Conservation (phyloP, 2,113 vertebrate species). For the Nerophis ophidion region DNA sequence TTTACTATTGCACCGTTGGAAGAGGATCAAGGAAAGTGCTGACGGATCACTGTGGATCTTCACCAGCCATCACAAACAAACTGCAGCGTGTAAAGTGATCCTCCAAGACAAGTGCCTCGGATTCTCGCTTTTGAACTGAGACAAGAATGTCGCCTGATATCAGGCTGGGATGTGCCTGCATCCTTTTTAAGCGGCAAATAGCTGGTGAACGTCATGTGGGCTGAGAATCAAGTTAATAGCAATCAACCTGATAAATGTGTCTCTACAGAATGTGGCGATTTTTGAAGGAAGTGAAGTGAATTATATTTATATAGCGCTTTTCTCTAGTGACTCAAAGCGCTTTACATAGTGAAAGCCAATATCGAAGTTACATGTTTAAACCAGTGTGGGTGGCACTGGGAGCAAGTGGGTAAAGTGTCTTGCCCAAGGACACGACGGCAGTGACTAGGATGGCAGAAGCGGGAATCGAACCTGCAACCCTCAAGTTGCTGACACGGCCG, state of each 20-base stretch:
- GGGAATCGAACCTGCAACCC: too few relatives aligned
- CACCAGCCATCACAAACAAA: conserved; percentile 25
- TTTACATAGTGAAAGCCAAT: too few relatives aligned
- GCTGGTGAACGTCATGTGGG: conserved; percentile 21
- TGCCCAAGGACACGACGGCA: too few relatives aligned
- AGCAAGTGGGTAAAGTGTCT: too few relatives aligned
- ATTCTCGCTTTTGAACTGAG: conserved; percentile 37
- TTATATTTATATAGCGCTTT: too few relatives aligned
- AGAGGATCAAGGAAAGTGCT: conserved; percentile 39
- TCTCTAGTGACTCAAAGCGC: too few relatives aligned
- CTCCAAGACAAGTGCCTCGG: conserved; percentile 41
- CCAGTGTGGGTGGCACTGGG: too few relatives aligned
- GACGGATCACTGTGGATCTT: conserved; percentile 26
- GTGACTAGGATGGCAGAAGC: too few relatives aligned
- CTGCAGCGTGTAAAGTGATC: conserved; percentile 37
- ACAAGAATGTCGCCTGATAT: conserved; percentile 38
- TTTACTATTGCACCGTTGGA: conserved; percentile 14
- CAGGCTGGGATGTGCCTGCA: conserved; percentile 47
- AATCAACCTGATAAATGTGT: not conserved
- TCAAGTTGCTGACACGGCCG: too few relatives aligned
- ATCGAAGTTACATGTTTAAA: too few relatives aligned
- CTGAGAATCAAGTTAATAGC: not conserved
- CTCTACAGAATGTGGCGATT: too few relatives aligned
- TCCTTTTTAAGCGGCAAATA: conserved; percentile 42
- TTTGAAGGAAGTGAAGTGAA: too few relatives aligned